Conservation (phyloP, 2,113 vertebrate species). For the Seriola quinqueradiata region DNA sequence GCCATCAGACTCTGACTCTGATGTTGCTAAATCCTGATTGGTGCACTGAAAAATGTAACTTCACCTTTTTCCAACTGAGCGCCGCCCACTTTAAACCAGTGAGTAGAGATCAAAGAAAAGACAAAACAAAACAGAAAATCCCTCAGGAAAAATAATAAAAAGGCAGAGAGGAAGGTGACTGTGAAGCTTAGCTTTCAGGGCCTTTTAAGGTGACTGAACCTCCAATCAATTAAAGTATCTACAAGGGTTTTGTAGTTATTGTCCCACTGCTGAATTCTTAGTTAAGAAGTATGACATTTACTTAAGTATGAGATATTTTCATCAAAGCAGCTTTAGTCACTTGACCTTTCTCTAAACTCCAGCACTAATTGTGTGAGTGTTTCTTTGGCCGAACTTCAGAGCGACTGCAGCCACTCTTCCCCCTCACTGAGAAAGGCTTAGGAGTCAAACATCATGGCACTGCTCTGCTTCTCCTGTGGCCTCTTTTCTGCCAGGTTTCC, state of each 20-base stretch:
- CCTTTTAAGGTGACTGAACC: background rate
- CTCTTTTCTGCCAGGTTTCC: conserved; percentile 24
- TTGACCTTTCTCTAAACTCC: conserved; percentile 60
- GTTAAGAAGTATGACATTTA: conserved; percentile 55
- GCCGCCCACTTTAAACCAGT: background rate
- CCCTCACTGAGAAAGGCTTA: conserved; percentile 31
- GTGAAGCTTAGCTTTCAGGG: background rate
- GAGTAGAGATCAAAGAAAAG: background rate
- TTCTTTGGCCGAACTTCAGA: conserved; percentile 18
- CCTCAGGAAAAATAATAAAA: no score
- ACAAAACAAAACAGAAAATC: background rate
- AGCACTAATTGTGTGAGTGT: conserved; percentile 43
- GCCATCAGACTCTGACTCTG: no score
- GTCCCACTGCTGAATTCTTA: background rate
- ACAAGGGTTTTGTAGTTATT: background rate
- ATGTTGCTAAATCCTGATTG: no score
- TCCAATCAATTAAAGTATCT: conserved; percentile 1
- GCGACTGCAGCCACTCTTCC: background rate
- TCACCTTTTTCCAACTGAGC: background rate
- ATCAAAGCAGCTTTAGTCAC: conserved; percentile 36
- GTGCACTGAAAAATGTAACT: background rate
- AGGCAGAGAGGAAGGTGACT: background rate
- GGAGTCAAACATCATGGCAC: conserved; percentile 33
- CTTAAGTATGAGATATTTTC: conserved; percentile 39
- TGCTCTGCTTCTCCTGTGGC: conserved; percentile 35